A percentile compares a stretch with the other conserved stretches of the same genome.
Evolutionary conservation across 2,797 vertebrate species (phyloP).

Genomic region (Phoxinus dragarum): DNA sequence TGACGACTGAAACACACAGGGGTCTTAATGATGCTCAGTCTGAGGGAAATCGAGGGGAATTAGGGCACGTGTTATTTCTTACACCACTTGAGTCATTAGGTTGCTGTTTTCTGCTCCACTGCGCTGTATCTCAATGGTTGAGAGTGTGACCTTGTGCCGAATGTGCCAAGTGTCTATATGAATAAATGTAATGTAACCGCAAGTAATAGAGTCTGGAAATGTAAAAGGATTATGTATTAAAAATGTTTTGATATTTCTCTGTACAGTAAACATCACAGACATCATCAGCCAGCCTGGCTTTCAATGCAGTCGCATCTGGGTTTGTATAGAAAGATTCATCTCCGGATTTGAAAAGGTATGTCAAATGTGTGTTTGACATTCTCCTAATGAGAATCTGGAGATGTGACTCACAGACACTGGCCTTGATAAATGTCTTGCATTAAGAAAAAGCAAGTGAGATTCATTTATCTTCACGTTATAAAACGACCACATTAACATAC

Average conservation of each 20-base stretch:
- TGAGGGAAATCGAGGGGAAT: conserved; percentile 19
- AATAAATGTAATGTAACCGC: no score
- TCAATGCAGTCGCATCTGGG: neutral
- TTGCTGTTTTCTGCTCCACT: neutral
- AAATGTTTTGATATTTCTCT: no score
- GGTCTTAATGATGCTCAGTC: neutral
- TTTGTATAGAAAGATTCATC: neutral
- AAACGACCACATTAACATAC: neutral
- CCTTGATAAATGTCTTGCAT: conserved; percentile 16
- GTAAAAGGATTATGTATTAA: no score
- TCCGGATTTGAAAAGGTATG: neutral
- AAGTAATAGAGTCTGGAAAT: no score
- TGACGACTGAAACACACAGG: neutral
- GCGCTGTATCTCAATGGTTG: conserved; percentile 15
- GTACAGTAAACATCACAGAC: no score
- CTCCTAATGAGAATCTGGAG: conserved; percentile 15
- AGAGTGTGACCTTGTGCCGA: conserved; percentile 10
- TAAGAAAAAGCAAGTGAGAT: conserved; percentile 1
- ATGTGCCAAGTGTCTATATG: neutral
- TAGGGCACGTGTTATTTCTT: conserved; percentile 25
- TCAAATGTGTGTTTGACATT: conserved; percentile 17
- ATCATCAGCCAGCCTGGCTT: neutral
- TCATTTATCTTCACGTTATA: neutral
- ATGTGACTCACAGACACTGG: neutral
- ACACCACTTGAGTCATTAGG: conserved; percentile 29